phyloP scores from a whole-genome alignment of 1,140 invertebrate genomes.

The Penaeus chinensis region DNA sequence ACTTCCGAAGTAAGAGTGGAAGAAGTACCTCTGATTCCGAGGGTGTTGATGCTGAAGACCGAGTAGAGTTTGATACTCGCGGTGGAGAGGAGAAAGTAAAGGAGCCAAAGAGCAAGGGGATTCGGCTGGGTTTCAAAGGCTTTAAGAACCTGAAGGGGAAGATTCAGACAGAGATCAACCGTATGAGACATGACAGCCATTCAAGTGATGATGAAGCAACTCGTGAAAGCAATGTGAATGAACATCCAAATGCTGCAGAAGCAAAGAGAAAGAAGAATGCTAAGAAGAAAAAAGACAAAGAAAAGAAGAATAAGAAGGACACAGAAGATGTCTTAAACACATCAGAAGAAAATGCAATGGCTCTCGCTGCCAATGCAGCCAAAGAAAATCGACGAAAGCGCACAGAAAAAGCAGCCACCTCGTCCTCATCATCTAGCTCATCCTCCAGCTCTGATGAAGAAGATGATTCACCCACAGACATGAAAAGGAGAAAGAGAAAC shows the following conservation, averaged over 20 bases:
- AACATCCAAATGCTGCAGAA: conserved; percentile 13
- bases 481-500: conserved; percentile 50
- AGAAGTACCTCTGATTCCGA: conserved; percentile 55
- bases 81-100: conserved; percentile 53
- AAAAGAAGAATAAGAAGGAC: conserved; percentile 50
- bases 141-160: conserved; percentile 60
- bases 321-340: conserved; percentile 36
- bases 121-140: conserved; percentile 52
- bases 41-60: conserved; percentile 45
- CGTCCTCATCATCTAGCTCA: conserved; percentile 59
- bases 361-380: conserved; percentile 39
- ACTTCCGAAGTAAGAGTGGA: conserved; percentile 43
- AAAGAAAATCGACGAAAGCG: conserved; percentile 57
- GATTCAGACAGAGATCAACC: conserved; percentile 54
- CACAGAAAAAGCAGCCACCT: conserved; percentile 30
- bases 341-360: conserved; percentile 48
- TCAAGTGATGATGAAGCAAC: conserved; percentile 53
- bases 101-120: conserved; percentile 53
- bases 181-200: conserved; percentile 57
- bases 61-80: conserved; percentile 45
- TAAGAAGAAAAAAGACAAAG: conserved; percentile 59
- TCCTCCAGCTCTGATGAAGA: conserved; percentile 57
- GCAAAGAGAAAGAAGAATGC: conserved; percentile 51
- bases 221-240: conserved; percentile 28
- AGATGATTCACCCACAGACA: conserved; percentile 32